Base-by-base conservation (phyloP, 2,113 vertebrate species). In the Rutilus rutilus region DNA sequence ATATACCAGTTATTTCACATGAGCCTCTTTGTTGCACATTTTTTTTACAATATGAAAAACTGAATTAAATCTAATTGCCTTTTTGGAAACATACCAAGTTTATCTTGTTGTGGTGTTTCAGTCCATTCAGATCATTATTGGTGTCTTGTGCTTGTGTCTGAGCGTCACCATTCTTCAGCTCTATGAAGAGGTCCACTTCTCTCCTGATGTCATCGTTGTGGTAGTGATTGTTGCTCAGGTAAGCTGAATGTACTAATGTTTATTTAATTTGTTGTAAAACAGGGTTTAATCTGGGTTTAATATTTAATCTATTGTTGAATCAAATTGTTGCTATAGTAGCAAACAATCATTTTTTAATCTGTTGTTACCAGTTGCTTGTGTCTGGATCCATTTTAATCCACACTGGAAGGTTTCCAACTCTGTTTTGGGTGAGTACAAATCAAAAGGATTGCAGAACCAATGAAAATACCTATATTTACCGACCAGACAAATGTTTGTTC, bases 51-150 rank as follows among this genome's bases (percentile, higher is more conserved):
- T 71, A 5, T 19, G 14, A 50, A 50, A 50, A 15, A 50, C 47
- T 15, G 47, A 15, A 50, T 50, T 5, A 1, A 52, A 52, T 15
- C 8, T 21, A 69, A 21, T 69, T 17, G 30, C 7, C 5, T 42
- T 5, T 23, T 15, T 74, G n/a, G 60, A 62, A 69, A 8, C 27
- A 69, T 69, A 21, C 15, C 14, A 21, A 36, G 65, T 25, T 27
- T 14, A 64, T 30, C 65, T 17, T 52, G 42, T 23, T 5, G 1
- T 39, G 0, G 27, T 25, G 17, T 5, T 80, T 27, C 87, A 95
- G 95, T 94, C 93, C 0, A 92, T 95, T 89, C 95, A 95, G 90
- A 93, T 95, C 19, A 90, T 95, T 5, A 94, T 95, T 6, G 94
- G 88, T 8, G 89, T 88, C 47, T 85, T 95, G 87, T 93, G 92